Evolutionary conservation across 2,113 vertebrate genomes (phyloP), one percentile per base, ranked within the genome.

Genomic region (Ciconia maguari): DNA sequence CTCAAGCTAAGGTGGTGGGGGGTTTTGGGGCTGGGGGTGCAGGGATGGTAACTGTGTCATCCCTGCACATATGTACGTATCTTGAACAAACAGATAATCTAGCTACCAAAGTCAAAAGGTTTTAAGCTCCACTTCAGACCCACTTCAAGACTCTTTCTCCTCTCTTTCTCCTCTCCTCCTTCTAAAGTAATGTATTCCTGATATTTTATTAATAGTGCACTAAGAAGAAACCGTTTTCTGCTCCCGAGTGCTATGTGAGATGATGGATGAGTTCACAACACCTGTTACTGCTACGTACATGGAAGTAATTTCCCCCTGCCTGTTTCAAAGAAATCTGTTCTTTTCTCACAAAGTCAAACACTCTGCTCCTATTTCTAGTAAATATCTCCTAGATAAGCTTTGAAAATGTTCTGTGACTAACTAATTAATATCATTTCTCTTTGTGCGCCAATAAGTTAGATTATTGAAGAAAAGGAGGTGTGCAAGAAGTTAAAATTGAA

Each of bases 261-360:
- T 96, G 94, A 89, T 72, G 85, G 83, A 95, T 97, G 96, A 89
- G 84, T 86, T 94, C 95, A 11, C 32, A 96, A 76, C 98, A 98
- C 96, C 98, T 98, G 98, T 94, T 97, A 52, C 76, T 86, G 86
- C 58, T 84, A 64, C 44, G 25, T 91, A 80, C 9, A 3, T 91
- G 94, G 91, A 86, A 34, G 62, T 92, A 32, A 90, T 97, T 96
- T 92, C 83, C 71, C 70, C 25, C 70, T 83, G 81, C 87, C 72
- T 91, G 72, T 90, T 97, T 97, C 97, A 97, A 54, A 93, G 97
- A 98, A 98, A 98, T 93, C 88, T 98, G 98, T 92, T 98, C 93
- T 80, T 97, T 98, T 98, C 98, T 98, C 98, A 98, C 98, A 91
- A 87, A 95, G 82, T 78, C 93, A 94, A 96, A 93, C 93, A 85